Conservation (phyloP, 2,888 invertebrate genomes). For the Hypena proboscidalis region DNA sequence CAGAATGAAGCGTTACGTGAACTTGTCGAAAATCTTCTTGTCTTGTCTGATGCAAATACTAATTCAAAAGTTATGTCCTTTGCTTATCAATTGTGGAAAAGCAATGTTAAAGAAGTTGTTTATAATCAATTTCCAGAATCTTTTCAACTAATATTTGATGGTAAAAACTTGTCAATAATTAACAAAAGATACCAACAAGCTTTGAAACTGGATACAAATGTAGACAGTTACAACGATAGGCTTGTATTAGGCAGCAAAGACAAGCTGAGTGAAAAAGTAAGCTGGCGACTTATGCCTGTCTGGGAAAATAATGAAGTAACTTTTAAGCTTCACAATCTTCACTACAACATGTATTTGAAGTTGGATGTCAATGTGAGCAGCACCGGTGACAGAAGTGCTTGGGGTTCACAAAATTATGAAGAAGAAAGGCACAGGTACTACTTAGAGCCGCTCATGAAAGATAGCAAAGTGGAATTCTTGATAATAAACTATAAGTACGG, state of each 20-base stretch:
- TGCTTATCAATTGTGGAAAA: too few relatives aligned
- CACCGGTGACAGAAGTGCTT: slow-evolving; percentile 39
- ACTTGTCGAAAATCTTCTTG: too few relatives aligned
- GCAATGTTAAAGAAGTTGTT: slow-evolving; percentile 13
- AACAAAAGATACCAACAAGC: slow-evolving; percentile 31
- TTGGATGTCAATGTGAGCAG: slow-evolving; percentile 31
- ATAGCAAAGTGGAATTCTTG: slow-evolving; percentile 40
- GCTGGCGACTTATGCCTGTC: slow-evolving; percentile 46
- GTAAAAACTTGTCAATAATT: slow-evolving; percentile 40
- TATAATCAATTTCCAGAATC: slow-evolving; percentile 31
- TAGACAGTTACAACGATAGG: slow-evolving; percentile 35
- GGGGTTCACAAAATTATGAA: slow-evolving; percentile 31
- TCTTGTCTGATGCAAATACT: too few relatives aligned
- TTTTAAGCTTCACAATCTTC: slow-evolving; percentile 45
- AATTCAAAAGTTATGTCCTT: too few relatives aligned
- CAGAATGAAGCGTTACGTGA: too few relatives aligned
- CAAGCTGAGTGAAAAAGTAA: slow-evolving; percentile 26
- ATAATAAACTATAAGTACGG: slow-evolving; percentile 41
- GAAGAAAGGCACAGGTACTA: slow-evolving; percentile 36
- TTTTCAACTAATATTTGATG: slow-evolving; percentile 33
- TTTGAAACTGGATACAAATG: slow-evolving; percentile 36
- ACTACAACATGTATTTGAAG: slow-evolving; percentile 43
- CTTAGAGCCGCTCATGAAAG: slow-evolving; percentile 37
- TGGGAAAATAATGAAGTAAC: slow-evolving; percentile 33
- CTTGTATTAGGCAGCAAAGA: slow-evolving; percentile 34